Evolutionary conservation across 2,113 vertebrate species (phyloP), one percentile per base, ranked within the genome.

Genomic region (Ailurus styani): DNA sequence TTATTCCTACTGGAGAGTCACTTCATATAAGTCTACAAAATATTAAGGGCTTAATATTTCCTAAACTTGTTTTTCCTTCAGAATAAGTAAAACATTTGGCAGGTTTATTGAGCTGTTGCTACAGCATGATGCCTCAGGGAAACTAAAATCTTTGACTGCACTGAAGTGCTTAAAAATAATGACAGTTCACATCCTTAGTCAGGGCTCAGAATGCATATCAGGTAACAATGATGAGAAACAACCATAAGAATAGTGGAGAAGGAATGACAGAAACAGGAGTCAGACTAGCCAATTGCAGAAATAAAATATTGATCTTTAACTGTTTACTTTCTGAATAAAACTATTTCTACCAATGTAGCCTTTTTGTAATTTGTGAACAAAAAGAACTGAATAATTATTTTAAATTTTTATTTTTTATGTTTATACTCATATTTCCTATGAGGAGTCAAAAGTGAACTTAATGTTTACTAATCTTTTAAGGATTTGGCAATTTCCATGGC

Each of bases 131-230:
- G 64, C 92, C 68, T 91, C 73, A 27, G 73, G 86, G 97, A 87
- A 98, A 93, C 93, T 84, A 42, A 97, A 83, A 96, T 79, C 47
- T 82, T 17, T 96, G 88, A 93, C 54, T 96, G 27, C 82, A 93
- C 31, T 52, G 47, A 93, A 97, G 96, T 93, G 42, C 50, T 97
- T 97, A 81, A 96, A 98, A 98, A 91, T 97, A 91, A 97, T 95
- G 90, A 95, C 78, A 91, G 23, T 81, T 92, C 92, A 34, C 62
- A 92, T 93, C 72, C 73, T 90, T 57, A 68, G 31, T 97, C 75
- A 50, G 47, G 17, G 1, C 3, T 93, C 52, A 85, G 94, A 96
- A 50, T 81, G 34, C 2, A 52, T 12, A 84, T 90, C 50, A 82
- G 25, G 7, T 96, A 90, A 92, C 45, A 98, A 55, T 89, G 86